Percentiles rank a stretch among this genome's conserved stretches.
Evolutionary conservation across 2,888 invertebrate genomes (phyloP).

Genomic region (Hyalella azteca): DNA sequence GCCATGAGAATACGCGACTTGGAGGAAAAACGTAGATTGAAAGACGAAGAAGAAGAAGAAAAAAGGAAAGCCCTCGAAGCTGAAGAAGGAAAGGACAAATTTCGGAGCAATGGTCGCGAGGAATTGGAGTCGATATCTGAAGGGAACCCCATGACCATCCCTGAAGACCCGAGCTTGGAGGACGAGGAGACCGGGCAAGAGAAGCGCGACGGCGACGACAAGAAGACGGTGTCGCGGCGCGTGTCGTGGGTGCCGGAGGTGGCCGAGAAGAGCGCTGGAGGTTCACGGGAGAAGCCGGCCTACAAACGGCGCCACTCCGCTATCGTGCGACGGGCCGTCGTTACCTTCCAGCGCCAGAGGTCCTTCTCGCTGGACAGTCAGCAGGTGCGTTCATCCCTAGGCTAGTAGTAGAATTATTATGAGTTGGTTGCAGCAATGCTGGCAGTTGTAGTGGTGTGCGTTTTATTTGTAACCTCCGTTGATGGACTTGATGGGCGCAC

Average conservation of each 20-base stretch:
- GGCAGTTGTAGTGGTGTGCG: no score
- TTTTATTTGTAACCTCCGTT: no score
- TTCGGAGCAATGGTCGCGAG: not conserved
- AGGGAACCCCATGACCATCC: conserved; percentile 20
- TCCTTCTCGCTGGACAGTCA: conserved; percentile 63
- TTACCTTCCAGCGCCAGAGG: conserved; percentile 61
- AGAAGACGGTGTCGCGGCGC: conserved; percentile 60
- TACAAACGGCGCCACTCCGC: conserved; percentile 54
- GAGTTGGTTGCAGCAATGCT: no score
- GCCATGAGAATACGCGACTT: conserved; percentile 38
- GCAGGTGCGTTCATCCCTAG: conserved; percentile 45
- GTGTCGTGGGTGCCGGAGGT: conserved; percentile 61
- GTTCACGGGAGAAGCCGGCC: conserved; percentile 48
- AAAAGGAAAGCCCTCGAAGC: conserved; percentile 27
- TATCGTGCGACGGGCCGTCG: conserved; percentile 54
- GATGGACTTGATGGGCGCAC: not conserved
- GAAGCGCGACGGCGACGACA: conserved; percentile 45
- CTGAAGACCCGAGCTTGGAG: conserved; percentile 31
- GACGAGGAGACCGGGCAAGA: conserved; percentile 30
- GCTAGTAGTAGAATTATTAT: no score
- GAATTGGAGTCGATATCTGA: conserved; percentile 38
- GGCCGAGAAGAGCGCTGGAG: conserved; percentile 48
- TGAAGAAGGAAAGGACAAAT: conserved; percentile 15
- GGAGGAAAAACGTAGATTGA: conserved; percentile 18
- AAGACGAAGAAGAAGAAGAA: not conserved